Evolutionary conservation across 2,888 invertebrate genomes (phyloP).

Genomic region (Nyleta sp.): DNA sequence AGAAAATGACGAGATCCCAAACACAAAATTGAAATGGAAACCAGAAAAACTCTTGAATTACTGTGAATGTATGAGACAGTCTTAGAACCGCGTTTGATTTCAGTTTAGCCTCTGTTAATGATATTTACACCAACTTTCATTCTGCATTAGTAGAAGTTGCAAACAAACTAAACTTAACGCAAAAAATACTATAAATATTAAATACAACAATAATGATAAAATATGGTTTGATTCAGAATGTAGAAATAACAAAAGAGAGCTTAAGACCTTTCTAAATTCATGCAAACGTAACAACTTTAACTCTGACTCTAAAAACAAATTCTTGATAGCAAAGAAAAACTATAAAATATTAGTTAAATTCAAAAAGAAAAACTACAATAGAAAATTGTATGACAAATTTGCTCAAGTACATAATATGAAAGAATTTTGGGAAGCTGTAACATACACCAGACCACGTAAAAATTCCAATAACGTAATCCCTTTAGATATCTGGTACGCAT

Average conservation of each 20-base stretch:
- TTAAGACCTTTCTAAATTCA: neutral
- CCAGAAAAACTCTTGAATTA: neutral
- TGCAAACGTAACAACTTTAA: neutral
- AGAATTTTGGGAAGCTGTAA: neutral
- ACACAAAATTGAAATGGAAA: neutral
- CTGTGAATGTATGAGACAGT: too few relatives aligned
- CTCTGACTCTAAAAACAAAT: neutral
- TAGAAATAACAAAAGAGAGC: neutral
- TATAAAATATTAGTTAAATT: neutral
- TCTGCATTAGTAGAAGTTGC: neutral
- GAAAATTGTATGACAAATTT: neutral
- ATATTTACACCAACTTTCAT: neutral
- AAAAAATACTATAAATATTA: neutral
- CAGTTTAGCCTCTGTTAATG: neutral
- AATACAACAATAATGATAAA: neutral
- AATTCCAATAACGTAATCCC: neutral
- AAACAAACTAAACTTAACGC: neutral
- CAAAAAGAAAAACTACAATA: neutral
- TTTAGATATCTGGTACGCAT: neutral
- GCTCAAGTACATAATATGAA: neutral
- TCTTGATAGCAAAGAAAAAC: neutral
- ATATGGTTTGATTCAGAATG: constrained; percentile 4
- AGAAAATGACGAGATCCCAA: neutral
- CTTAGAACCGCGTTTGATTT: neutral
- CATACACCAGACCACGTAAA: neutral